Conservation (phyloP, 2,888 invertebrate genomes). For the Agriopis leucophaearia region DNA sequence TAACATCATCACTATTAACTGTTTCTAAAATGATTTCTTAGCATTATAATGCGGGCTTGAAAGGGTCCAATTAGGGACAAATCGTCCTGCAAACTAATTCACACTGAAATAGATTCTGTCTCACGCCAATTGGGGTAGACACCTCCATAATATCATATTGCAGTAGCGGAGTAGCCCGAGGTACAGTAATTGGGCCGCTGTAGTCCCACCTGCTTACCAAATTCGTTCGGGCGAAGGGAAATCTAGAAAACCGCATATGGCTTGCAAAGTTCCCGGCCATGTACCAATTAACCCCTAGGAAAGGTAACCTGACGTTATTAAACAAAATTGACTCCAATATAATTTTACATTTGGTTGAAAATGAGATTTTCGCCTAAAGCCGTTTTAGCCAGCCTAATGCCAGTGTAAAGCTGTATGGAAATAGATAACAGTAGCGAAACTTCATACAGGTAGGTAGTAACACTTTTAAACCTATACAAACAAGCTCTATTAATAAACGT, state of each 20-base stretch:
- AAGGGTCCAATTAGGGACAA: conserved; percentile 42
- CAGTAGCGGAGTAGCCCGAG: conserved; percentile 46
- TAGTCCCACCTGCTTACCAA: conserved; percentile 57
- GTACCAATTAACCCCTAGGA: conserved; percentile 71
- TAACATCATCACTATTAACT: background rate
- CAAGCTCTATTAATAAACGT: too few relatives aligned
- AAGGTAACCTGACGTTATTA: conserved; percentile 61
- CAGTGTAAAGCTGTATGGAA: conserved; percentile 7
- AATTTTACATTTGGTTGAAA: conserved; percentile 68
- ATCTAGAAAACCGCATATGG: conserved; percentile 73
- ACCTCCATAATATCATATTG: conserved; percentile 57
- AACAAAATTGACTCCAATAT: conserved; percentile 76
- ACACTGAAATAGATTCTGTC: conserved; percentile 50
- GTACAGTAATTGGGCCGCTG: conserved; percentile 54
- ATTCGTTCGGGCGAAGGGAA: conserved; percentile 60
- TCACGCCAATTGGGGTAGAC: conserved; percentile 44
- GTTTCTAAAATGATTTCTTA: background rate
- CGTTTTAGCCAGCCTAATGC: conserved; percentile 38
- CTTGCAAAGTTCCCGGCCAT: conserved; percentile 67
- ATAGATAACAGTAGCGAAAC: background rate
- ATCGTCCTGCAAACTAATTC: conserved; percentile 46
- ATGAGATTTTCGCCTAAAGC: conserved; percentile 58
- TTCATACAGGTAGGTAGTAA: background rate
- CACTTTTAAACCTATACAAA: background rate
- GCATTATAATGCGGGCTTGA: background rate